Evolutionary conservation across 2,113 vertebrate species (phyloP).

Genomic region (Gorsachius goisagi): DNA sequence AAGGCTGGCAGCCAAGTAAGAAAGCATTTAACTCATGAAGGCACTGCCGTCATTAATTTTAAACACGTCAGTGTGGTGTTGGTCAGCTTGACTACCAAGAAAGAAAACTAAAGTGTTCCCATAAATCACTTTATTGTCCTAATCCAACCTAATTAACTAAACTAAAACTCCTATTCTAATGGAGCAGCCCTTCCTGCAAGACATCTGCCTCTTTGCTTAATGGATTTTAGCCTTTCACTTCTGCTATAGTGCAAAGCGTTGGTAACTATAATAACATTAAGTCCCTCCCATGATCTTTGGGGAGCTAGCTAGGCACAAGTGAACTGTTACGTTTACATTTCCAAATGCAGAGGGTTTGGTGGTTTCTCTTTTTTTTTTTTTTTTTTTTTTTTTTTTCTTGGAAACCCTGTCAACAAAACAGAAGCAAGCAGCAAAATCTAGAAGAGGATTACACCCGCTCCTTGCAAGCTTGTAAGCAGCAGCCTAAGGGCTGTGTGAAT

Average conservation of each 20-base stretch:
- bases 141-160: conserved; percentile 55
- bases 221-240: conserved; percentile 17
- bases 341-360: neutral
- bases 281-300: neutral
- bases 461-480: neutral
- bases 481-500: neutral
- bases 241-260: neutral
- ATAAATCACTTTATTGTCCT: conserved; percentile 63
- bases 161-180: conserved; percentile 3
- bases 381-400: neutral
- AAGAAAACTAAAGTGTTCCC: conserved; percentile 46
- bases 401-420: neutral
- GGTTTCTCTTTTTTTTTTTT: too few relatives aligned
- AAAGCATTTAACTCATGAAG: conserved; percentile 56
- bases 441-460: neutral
- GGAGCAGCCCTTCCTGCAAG: conserved; percentile 35
- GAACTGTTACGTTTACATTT: neutral
- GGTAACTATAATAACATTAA: neutral
- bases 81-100: conserved; percentile 41
- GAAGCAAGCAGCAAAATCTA: neutral
- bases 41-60: conserved; percentile 51
- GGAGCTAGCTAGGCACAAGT: neutral
- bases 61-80: conserved; percentile 11
- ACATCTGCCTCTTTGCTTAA: conserved; percentile 49
- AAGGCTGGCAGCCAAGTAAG: conserved; percentile 36